phyloP scores from a whole-genome alignment of 2,797 vertebrate genomes.

The Pseudochromis fuscus region DNA sequence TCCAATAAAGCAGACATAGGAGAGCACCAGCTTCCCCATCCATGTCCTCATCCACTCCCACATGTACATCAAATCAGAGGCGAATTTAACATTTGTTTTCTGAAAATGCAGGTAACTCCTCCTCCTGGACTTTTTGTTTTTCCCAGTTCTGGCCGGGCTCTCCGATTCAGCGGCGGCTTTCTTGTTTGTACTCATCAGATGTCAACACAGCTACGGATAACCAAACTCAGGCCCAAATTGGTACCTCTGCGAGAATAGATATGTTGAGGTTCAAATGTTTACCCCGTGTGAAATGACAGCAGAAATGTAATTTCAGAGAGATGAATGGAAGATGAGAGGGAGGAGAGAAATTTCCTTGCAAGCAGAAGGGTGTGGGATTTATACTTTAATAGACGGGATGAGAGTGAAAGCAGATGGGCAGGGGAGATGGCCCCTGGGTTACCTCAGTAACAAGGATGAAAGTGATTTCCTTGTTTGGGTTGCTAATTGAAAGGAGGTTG shows the following conservation, averaged over 20 bases:
- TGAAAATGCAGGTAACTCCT: slow-evolving; percentile 53
- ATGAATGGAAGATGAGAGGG: slow-evolving; percentile 20
- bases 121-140: slow-evolving; percentile 46
- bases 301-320: slow-evolving; percentile 43
- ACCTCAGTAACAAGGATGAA: slow-evolving; percentile 74
- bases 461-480: slow-evolving; percentile 80
- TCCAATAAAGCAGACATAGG: slow-evolving; percentile 36
- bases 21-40: slow-evolving; percentile 1
- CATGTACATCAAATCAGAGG: slow-evolving; percentile 54
- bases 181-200: slow-evolving; percentile 73
- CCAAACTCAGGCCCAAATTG: slow-evolving; percentile 62
- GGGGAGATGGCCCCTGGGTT: slow-evolving; percentile 68
- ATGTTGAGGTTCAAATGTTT: slow-evolving; percentile 68
- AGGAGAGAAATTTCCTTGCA: slow-evolving; percentile 9
- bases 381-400: slow-evolving; percentile 48
- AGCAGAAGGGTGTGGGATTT: slow-evolving; percentile 40
- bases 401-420: slow-evolving; percentile 78
- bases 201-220: slow-evolving; percentile 61
- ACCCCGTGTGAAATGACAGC: slow-evolving; percentile 44
- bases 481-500: slow-evolving; percentile 83
- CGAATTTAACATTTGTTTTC: slow-evolving; percentile 51
- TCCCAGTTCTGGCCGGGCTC: slow-evolving; percentile 54
- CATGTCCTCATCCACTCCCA: slow-evolving; percentile 16
- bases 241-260: slow-evolving; percentile 55
- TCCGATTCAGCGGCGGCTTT: slow-evolving; percentile 69